Conservation (phyloP, 1,140 invertebrate species). For the Hermatobates lingyangjiaoensis region DNA sequence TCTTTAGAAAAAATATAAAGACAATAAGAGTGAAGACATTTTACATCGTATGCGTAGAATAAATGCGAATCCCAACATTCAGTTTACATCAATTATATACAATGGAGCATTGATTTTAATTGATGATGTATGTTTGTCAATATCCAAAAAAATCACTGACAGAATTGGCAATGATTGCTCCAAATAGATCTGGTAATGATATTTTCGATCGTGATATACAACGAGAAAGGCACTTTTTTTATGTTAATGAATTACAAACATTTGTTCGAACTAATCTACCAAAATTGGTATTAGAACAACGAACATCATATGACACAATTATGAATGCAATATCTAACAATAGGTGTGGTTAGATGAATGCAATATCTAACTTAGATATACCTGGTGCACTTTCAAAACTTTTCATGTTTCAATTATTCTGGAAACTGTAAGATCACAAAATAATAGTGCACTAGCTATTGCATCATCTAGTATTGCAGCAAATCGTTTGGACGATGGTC, state of each 20-base stretch:
- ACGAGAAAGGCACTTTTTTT: neutral
- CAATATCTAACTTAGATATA: neutral
- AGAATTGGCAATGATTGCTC: neutral
- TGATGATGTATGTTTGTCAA: neutral
- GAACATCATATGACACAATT: neutral
- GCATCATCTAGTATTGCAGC: constrained; percentile 27
- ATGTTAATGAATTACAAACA: neutral
- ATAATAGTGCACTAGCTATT: neutral
- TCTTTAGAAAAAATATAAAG: neutral
- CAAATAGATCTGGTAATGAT: neutral
- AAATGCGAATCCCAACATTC: neutral
- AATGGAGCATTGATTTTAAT: neutral
- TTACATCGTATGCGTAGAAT: neutral
- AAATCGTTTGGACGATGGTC: constrained; percentile 24
- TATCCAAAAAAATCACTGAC: neutral
- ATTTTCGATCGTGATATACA: neutral
- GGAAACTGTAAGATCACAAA: neutral
- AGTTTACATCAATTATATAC: neutral
- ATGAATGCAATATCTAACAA: neutral
- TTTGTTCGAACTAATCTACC: neutral
- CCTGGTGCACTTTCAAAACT: neutral
- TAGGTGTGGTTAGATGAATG: neutral
- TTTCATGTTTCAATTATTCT: neutral
- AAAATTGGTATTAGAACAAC: neutral
- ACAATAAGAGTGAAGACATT: neutral